Evolutionary conservation across 2,797 vertebrate species (phyloP).

Genomic region (Chaunax sp.): DNA sequence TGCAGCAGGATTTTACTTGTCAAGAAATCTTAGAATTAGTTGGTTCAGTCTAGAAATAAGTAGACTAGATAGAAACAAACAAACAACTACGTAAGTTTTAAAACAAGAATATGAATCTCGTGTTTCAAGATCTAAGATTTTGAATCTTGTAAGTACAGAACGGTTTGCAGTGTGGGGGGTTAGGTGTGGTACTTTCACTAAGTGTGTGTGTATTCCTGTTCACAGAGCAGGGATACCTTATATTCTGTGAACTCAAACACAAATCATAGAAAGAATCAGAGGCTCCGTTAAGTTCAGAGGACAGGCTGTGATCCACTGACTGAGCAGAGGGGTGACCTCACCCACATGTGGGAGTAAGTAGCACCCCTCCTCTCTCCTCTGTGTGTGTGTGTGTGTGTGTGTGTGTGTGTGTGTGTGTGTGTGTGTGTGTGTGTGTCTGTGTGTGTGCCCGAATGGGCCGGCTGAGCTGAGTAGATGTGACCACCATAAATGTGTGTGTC

Average conservation of each 20-base stretch:
- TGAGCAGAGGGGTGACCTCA: constrained; percentile 47
- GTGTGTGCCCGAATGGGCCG: constrained; percentile 47
- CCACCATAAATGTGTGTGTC: constrained; percentile 78
- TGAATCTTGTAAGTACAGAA: no score
- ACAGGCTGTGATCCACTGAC: constrained; percentile 53
- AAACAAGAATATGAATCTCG: no score
- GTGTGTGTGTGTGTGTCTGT: constrained; percentile 40
- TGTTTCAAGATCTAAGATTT: no score
- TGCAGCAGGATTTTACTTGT: no score
- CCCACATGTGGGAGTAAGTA: constrained; percentile 44
- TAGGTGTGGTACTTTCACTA: neutral
- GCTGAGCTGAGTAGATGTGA: constrained; percentile 76
- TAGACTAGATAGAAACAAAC: no score
- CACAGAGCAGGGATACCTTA: neutral
- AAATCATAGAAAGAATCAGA: constrained; percentile 23
- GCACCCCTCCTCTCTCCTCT: constrained; percentile 3
- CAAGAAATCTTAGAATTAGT: no score
- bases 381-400: constrained; percentile 7
- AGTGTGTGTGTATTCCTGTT: neutral
- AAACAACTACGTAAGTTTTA: no score
- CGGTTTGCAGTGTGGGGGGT: no score
- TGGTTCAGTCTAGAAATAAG: no score
- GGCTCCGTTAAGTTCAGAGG: constrained; percentile 22
- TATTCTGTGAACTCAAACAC: constrained; percentile 7
- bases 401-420: constrained; percentile 31